Evolutionary conservation across 2,888 invertebrate species (phyloP).

Genomic region (Fabriciana adippe): DNA sequence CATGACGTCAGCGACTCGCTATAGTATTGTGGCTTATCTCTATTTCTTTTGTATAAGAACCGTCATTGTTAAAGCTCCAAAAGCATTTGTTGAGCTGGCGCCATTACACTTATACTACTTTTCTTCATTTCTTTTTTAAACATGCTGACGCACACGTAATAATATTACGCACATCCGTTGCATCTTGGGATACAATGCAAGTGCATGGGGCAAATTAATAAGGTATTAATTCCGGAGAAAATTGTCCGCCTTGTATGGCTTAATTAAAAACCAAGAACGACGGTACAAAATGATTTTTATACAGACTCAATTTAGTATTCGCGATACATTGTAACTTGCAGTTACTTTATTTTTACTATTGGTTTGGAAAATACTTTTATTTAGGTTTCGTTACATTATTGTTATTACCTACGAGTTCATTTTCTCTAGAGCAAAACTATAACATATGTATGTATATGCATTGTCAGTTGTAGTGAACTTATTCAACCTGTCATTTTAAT

Average conservation of each 20-base stretch:
- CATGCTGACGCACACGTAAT: conserved; percentile 22
- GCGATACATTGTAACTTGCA: neutral
- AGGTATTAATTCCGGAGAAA: conserved; percentile 50
- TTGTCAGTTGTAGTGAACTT: neutral
- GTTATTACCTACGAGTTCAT: too few species aligned
- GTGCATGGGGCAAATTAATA: conserved; percentile 70
- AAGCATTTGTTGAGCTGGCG: conserved; percentile 37
- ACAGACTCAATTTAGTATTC: neutral
- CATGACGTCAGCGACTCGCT: conserved; percentile 40
- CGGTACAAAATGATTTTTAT: neutral
- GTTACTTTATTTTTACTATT: neutral
- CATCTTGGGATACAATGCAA: conserved; percentile 55
- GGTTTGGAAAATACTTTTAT: neutral
- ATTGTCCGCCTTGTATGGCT: conserved; percentile 25
- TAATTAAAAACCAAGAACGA: conserved; percentile 15
- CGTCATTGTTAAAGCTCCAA: conserved; percentile 41
- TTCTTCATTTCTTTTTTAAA: conserved; percentile 28
- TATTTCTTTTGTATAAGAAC: conserved; percentile 44
- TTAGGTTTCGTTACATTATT: neutral
- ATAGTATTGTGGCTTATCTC: conserved; percentile 44
- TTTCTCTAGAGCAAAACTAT: too few species aligned
- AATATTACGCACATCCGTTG: conserved; percentile 72
- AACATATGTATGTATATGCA: neutral
- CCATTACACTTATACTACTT: conserved; percentile 28
- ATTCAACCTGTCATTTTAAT: conserved; percentile 17